These are phyloP conservation scores for Pterostichus madidus DNA, from an alignment of 2,888 invertebrate species.

Conservation along the genomic window DNA sequence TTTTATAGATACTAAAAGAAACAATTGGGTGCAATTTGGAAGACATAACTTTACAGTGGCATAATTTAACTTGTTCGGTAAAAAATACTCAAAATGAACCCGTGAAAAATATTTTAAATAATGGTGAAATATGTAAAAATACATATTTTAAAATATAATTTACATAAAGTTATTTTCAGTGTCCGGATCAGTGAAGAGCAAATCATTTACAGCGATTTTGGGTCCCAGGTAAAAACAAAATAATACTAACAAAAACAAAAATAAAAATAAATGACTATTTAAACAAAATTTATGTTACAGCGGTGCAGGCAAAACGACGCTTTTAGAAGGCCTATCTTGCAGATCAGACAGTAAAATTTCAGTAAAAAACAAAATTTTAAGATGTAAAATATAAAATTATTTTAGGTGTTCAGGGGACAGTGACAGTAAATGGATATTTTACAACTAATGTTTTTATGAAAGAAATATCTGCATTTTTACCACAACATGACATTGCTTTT, in stretches of 20 bases:
- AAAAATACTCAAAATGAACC: conserved; percentile 4
- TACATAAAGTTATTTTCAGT: conserved; percentile 77
- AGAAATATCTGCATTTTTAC: conserved; percentile 89
- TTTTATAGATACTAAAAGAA: conserved; percentile 32
- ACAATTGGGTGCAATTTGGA: conserved; percentile 9
- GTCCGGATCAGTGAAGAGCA: conserved; percentile 83
- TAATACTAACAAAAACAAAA: conserved; percentile 13
- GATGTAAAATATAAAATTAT: conserved; percentile 20
- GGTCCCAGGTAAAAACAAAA: conserved; percentile 80
- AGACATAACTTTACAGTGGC: conserved; percentile 43
- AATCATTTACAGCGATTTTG: conserved; percentile 85
- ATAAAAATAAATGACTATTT: neutral
- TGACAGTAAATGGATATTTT: conserved; percentile 75
- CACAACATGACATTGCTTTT: conserved; percentile 90
- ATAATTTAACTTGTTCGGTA: conserved; percentile 19
- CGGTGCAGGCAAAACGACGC: conserved; percentile 88
- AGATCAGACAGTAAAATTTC: conserved; percentile 80
- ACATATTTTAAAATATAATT: neutral
- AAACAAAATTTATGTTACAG: conserved; percentile 75
- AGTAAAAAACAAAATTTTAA: neutral
- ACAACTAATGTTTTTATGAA: conserved; percentile 84
- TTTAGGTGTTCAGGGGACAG: conserved; percentile 40
- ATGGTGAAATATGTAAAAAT: conserved; percentile 34
- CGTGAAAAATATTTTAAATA: conserved; percentile 39
- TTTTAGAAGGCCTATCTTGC: conserved; percentile 85